Evolutionary conservation across 2,797 vertebrate species (phyloP), one percentile per base, ranked within the genome.

Genomic region (Rhadinocentrus ornatus): DNA sequence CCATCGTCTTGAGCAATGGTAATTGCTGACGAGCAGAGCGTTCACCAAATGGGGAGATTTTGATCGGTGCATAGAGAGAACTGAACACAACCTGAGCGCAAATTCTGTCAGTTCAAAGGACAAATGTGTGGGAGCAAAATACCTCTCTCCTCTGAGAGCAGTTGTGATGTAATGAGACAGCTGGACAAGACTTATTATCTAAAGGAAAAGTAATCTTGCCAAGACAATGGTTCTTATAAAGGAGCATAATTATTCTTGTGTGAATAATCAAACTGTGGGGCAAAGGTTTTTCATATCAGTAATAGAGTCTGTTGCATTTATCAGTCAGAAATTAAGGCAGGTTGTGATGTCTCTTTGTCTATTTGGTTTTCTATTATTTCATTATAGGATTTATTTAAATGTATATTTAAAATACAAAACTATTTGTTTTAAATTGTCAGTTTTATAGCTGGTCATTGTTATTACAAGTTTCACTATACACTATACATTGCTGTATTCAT

Each of bases 1-100:
- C 73, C 31, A 54, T 66, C 70, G 56, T 66, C 69, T 84, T 37
- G 13, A 83, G 78, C 72, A 29, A 48, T 4, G 48, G 85, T 88
- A 92, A 92, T 85, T 92, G 83, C 90, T 84, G 88, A 90, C 62
- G 77, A 89, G 81, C 69, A 62, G 80, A 84, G 87, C 60, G 63
- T 77, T 81, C 82, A 76, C 75, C 64, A 50, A 64, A 79, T 71
- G 84, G 85, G 77, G 83, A 90, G 90, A 89, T 91, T 88, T 83
- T 86, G 80, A 90, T 91, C 78, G 35, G 69, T 62, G 65, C 22
- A 22, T 62, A 79, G 75, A 27, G 62, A 18, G 55, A 59, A n/a
- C n/a, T n/a, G n/a, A n/a, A n/a, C n/a, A n/a, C n/a, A 55, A 15
- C 20, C 55, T 26, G 16, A 10, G 67, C 64, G 46, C 73, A 82